Evolutionary conservation across 2,888 invertebrate genomes (phyloP).

Genomic region (Cephus pulcher): DNA sequence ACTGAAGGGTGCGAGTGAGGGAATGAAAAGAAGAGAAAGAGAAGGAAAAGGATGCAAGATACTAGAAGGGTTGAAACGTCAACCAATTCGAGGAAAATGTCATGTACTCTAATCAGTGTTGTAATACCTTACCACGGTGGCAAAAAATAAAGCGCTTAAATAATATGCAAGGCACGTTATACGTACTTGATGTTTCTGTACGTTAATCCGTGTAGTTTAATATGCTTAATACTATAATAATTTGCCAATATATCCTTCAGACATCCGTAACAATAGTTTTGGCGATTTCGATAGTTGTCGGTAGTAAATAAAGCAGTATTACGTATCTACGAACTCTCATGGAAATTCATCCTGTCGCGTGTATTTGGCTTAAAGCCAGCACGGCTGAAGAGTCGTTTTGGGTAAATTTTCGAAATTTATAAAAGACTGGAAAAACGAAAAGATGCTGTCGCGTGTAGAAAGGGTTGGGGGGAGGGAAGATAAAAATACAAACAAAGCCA

Average conservation of each 20-base stretch:
- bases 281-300: neutral
- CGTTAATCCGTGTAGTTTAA: neutral
- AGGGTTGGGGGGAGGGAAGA: neutral
- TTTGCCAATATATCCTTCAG: neutral
- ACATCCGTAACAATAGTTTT: neutral
- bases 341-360: neutral
- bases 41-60: slow-evolving; percentile 7
- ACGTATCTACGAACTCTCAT: neutral
- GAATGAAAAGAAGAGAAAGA: neutral
- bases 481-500: neutral
- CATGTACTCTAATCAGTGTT: neutral
- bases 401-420: neutral
- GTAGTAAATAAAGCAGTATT: neutral
- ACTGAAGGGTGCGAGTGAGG: neutral
- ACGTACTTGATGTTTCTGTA: neutral
- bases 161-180: neutral
- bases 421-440: neutral
- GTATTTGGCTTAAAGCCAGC: neutral
- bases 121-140: neutral
- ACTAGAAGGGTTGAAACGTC: neutral
- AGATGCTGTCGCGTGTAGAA: neutral
- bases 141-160: neutral
- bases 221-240: neutral
- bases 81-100: neutral
- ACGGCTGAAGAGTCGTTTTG: neutral